Base-by-base conservation (phyloP, 2,888 invertebrate species). In the Nineta flava region DNA sequence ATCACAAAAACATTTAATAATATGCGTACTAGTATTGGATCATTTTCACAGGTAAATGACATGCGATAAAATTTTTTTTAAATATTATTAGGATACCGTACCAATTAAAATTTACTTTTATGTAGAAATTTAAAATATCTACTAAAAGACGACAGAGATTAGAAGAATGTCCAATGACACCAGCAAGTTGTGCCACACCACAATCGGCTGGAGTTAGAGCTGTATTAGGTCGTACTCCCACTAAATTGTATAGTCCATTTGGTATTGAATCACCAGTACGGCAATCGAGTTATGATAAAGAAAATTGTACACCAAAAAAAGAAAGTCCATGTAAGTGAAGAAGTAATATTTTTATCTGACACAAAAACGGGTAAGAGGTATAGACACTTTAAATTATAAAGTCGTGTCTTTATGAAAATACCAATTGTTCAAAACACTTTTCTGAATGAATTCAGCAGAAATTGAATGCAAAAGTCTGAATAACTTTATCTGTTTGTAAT, bases 181-280 rank as follows among this genome's bases (percentile, higher is more conserved):
- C 68, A 15, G 38, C 17, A 3, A 65, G 65, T 52, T 62, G 63
- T 54, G 63, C 66, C 34, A 73, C 73, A 1, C 73, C 73, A 2
- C 68, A 70, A 49, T 66, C 71, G 2, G 62, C 64, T 50, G 13
- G 35, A 35, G 66, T 72, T 1, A 65, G 69, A 32, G 65, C 69
- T 55, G 57, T 74, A n/a, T 58, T 79, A 32, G 78, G 77, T 5
- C 66, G 78, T 40, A 83, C 83, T 19, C 84, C 84, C 0, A 79
- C 83, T 0, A 82, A 82, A 62, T 59, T 84, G 50, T 84, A 84
- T 63, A 83, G 83, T 57, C 84, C 84, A 0, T 85, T 85, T 59
- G 77, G 81, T 6, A 83, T 85, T 38, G 83, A 84, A 58, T 81
- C 81, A 2, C 84, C 84, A 46, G 9, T 38, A 15, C 38, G 15